Evolutionary conservation across 1,140 invertebrate species (phyloP).

Genomic region (Camponotus vicinus): DNA sequence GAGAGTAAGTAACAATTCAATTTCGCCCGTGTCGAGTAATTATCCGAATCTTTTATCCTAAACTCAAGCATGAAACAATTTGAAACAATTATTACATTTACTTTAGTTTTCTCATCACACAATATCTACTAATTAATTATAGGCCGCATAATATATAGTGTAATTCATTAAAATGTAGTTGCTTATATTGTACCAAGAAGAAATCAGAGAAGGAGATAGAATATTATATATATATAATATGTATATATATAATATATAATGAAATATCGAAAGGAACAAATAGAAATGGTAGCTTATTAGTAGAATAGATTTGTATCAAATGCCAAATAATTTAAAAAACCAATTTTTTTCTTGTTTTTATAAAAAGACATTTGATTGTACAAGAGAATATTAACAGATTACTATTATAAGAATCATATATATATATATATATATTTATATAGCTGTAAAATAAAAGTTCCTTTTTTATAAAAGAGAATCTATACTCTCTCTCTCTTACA

Average conservation of each 20-base stretch:
- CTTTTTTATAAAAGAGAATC: constrained; percentile 57
- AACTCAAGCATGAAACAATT: neutral
- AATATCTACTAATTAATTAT: neutral
- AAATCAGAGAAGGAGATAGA: too few species aligned
- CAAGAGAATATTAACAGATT: constrained; percentile 23
- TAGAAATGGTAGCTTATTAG: constrained; percentile 13
- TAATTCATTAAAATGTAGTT: neutral
- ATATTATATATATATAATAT: too few species aligned
- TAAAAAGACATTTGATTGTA: constrained; percentile 27
- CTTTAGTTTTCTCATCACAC: neutral
- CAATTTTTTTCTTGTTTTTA: constrained; percentile 1
- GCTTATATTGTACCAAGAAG: neutral
- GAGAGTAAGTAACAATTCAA: neutral
- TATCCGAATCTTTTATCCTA: neutral
- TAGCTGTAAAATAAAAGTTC: constrained; percentile 59
- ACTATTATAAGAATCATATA: constrained; percentile 41
- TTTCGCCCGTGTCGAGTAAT: neutral
- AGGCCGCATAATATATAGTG: neutral
- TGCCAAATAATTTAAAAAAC: constrained; percentile 31
- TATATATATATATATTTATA: constrained; percentile 13
- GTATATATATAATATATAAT: neutral
- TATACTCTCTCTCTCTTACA: constrained; percentile 52
- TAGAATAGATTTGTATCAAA: neutral
- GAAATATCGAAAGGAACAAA: neutral
- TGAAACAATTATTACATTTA: neutral